A percentile compares a stretch with the other conserved stretches of the same genome.
phyloP scores from a whole-genome alignment of 2,888 invertebrate species.

The Strigamia maritima region DNA sequence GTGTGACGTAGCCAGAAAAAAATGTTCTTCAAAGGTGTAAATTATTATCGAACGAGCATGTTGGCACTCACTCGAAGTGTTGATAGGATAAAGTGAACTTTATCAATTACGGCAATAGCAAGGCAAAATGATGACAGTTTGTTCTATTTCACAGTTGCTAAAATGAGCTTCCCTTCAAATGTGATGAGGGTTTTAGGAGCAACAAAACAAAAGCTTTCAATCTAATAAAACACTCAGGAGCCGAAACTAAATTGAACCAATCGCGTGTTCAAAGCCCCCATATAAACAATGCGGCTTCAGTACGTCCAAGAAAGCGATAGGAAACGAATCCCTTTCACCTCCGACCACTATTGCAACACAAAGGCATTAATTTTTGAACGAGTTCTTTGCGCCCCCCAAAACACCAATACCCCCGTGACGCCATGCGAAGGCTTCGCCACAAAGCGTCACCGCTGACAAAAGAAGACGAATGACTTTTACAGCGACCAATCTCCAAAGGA shows the following conservation, averaged over 20 bases:
- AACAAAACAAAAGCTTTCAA: conserved; percentile 30
- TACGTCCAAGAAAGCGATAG: conserved; percentile 18
- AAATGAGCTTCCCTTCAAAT: conserved; percentile 29
- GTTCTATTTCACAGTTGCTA: conserved; percentile 37
- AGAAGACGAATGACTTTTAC: conserved; percentile 26
- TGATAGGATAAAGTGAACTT: conserved; percentile 37
- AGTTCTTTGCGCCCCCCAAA: conserved; percentile 24
- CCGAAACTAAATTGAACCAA: conserved; percentile 32
- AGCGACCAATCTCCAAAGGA: conserved; percentile 32
- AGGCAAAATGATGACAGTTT: conserved; percentile 39
- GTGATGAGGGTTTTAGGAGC: conserved; percentile 31
- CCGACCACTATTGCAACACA: conserved; percentile 30
- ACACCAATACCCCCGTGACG: conserved; percentile 25
- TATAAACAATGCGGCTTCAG: conserved; percentile 20
- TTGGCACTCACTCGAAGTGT: conserved; percentile 33
- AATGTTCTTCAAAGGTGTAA: background rate
- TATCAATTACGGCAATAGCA: conserved; percentile 38
- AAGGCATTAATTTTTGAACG: conserved; percentile 32
- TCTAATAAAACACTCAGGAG: conserved; percentile 34
- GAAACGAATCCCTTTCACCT: conserved; percentile 34
- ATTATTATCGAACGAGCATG: conserved; percentile 6
- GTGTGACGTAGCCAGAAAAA: background rate
- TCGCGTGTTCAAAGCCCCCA: conserved; percentile 28
- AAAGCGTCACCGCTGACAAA: conserved; percentile 28
- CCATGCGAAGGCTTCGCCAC: conserved; percentile 25